These are phyloP conservation scores for Arnoldichthys spilopterus DNA, from an alignment of 2,797 vertebrate species.

Conservation along the genomic window DNA sequence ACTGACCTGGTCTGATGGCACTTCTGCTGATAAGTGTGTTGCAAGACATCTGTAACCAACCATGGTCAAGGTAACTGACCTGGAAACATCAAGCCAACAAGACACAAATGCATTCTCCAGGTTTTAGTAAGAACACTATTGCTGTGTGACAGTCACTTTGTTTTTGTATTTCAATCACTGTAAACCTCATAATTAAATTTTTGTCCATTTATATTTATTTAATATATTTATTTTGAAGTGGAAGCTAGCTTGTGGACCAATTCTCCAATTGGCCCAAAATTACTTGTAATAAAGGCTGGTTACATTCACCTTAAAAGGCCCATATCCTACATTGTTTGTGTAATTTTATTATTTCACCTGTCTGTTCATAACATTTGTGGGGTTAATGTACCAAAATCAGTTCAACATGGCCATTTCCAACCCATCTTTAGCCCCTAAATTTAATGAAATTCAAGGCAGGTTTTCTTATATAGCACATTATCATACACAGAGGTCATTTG, in stretches of 20 bases:
- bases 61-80: conserved; percentile 81
- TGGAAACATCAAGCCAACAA: conserved; percentile 75
- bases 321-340: too few relatives aligned
- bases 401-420: too few relatives aligned
- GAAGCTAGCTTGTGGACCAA: not conserved
- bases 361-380: too few relatives aligned
- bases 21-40: conserved; percentile 74
- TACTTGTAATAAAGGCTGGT: not conserved
- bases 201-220: too few relatives aligned
- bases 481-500: too few relatives aligned
- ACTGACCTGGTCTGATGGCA: conserved; percentile 59
- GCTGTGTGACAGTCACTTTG: not conserved
- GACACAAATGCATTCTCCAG: conserved; percentile 72
- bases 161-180: not conserved
- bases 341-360: too few relatives aligned
- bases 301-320: not conserved
- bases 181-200: not conserved
- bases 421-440: too few relatives aligned
- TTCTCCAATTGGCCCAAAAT: not conserved
- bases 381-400: too few relatives aligned
- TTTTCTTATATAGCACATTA: too few relatives aligned
- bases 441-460: too few relatives aligned
- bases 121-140: not conserved
- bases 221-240: not conserved
- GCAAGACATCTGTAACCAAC: conserved; percentile 77